Conservation (phyloP, 2,113 vertebrate species). For the Gopherus flavomarginatus region DNA sequence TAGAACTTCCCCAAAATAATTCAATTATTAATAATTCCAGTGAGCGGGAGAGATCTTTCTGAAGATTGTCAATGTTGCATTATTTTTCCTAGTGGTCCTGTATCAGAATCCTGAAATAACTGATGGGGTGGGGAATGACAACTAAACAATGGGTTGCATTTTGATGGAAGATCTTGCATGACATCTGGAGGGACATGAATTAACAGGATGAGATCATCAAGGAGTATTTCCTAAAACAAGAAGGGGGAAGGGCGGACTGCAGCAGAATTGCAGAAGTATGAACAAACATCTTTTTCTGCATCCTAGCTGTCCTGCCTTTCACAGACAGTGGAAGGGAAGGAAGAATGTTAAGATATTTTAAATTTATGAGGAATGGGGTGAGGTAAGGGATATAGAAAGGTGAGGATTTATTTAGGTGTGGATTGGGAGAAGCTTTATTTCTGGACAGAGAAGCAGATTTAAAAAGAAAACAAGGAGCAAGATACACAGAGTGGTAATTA, state of each 20-base stretch:
- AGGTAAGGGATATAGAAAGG: neutral
- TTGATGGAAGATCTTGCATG: no score
- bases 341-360: neutral
- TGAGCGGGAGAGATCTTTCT: no score
- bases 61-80: no score
- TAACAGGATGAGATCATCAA: neutral
- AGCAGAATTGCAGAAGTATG: neutral
- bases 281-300: no score
- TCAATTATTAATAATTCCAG: no score
- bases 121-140: rapidly evolving
- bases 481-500: neutral
- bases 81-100: neutral
- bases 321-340: neutral
- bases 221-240: neutral
- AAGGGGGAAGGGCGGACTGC: no score
- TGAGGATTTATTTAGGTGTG: neutral
- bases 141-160: neutral
- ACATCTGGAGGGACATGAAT: rapidly evolving
- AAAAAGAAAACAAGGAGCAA: neutral
- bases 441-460: neutral
- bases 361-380: neutral
- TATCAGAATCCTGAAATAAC: neutral
- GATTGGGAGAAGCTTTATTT: neutral
- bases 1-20: no score
- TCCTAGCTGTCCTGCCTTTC: neutral